phyloP scores from a whole-genome alignment of 2,113 vertebrate genomes.

The Neolamprologus devosi region DNA sequence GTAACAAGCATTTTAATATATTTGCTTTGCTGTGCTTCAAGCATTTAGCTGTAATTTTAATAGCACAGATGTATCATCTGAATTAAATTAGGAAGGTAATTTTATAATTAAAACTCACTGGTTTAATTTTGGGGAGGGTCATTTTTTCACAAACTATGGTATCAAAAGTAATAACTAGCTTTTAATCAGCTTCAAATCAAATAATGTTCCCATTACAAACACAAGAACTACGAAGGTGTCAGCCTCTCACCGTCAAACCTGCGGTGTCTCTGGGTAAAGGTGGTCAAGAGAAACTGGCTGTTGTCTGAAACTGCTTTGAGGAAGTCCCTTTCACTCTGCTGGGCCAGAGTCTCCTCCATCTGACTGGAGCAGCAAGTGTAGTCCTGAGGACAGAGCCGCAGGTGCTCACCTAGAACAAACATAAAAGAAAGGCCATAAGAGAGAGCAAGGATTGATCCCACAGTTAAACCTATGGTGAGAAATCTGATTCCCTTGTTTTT shows the following conservation, averaged over 20 bases:
- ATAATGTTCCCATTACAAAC: neutral
- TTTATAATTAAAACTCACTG: neutral
- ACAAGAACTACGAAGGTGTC: neutral
- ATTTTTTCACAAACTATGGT: neutral
- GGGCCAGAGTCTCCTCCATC: slow-evolving; percentile 79
- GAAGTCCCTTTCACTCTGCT: slow-evolving; percentile 77
- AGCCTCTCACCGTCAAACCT: slow-evolving; percentile 78
- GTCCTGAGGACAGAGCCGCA: slow-evolving; percentile 82
- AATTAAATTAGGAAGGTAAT: neutral
- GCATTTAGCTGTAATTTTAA: neutral
- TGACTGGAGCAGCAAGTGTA: slow-evolving; percentile 87
- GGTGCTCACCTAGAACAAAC: slow-evolving; percentile 76
- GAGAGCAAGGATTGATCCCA: neutral
- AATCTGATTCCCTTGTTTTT: neutral
- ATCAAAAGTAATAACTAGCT: neutral
- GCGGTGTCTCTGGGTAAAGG: slow-evolving; percentile 76
- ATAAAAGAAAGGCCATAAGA: neutral
- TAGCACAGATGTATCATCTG: neutral
- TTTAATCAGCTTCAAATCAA: neutral
- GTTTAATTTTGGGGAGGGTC: neutral
- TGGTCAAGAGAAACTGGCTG: slow-evolving; percentile 79
- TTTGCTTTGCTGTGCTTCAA: neutral
- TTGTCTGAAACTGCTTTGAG: slow-evolving; percentile 73
- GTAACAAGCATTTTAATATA: neutral
- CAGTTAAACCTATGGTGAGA: neutral